Conservation (phyloP, 2,888 invertebrate species). For the Drosophila pegasa region DNA sequence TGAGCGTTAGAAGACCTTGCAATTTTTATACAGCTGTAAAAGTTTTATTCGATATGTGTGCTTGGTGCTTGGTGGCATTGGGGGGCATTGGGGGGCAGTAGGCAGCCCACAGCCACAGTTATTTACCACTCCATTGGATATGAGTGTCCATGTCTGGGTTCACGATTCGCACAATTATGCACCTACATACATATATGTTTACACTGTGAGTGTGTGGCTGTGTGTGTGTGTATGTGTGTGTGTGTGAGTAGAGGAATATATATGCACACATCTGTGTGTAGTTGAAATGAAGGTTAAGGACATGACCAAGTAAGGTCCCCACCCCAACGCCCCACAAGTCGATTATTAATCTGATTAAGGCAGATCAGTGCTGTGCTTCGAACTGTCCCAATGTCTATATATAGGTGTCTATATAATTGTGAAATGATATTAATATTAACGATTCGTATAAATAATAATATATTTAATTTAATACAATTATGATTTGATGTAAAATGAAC, state of each 20-base stretch:
- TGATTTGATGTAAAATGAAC: not conserved
- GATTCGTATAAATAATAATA: not conserved
- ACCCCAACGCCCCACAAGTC: conserved; percentile 3
- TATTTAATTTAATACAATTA: not conserved
- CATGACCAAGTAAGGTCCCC: conserved; percentile 13
- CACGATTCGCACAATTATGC: conserved; percentile 23
- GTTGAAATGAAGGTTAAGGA: conserved; percentile 58
- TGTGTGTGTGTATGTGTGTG: not conserved
- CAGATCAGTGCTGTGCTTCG: not conserved
- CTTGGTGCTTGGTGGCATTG: conserved; percentile 48
- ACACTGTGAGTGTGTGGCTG: not conserved
- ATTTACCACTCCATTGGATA: conserved; percentile 77
- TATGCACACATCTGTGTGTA: conserved; percentile 4
- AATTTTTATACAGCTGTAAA: conserved; percentile 74
- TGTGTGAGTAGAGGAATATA: not conserved
- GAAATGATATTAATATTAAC: not conserved
- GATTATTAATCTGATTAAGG: conserved; percentile 26
- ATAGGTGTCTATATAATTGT: not conserved
- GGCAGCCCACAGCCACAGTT: conserved; percentile 54
- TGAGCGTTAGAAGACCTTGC: conserved; percentile 73
- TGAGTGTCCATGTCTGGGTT: conserved; percentile 46
- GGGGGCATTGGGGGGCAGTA: conserved; percentile 34
- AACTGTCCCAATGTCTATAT: not conserved
- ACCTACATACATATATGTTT: conserved; percentile 6
- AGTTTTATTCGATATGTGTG: conserved; percentile 79